Evolutionary conservation across 2,797 vertebrate species (phyloP).

Genomic region (Manis javanica): DNA sequence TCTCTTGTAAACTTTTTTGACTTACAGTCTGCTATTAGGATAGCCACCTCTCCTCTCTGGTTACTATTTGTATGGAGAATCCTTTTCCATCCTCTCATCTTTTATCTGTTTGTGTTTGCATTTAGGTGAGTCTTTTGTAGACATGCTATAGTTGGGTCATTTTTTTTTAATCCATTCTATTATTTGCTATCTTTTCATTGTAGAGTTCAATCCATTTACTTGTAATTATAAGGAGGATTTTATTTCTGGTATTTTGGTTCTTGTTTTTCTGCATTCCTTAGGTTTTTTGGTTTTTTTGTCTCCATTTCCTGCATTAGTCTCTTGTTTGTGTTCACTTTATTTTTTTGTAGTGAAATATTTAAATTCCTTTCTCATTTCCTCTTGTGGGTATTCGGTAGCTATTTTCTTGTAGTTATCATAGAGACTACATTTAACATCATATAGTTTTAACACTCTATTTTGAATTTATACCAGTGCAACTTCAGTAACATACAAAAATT

Average conservation of each 20-base stretch:
- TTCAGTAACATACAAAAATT: neutral
- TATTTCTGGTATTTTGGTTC: neutral
- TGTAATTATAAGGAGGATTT: neutral
- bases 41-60: neutral
- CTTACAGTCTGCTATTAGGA: neutral
- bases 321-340: neutral
- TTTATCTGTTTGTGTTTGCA: neutral
- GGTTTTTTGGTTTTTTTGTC: neutral
- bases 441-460: neutral
- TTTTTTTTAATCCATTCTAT: neutral
- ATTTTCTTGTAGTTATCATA: neutral
- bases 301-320: neutral
- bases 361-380: neutral
- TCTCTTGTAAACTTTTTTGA: neutral
- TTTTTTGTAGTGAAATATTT: neutral
- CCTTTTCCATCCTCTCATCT: neutral
- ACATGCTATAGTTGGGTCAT: neutral
- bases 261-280: neutral
- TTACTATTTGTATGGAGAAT: neutral
- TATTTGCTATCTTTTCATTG: neutral
- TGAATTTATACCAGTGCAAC: neutral
- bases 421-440: neutral
- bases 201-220: neutral
- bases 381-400: neutral
- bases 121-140: neutral